Conservation (phyloP, 2,797 vertebrate species). For the Ptychobarbus kaznakovi region DNA sequence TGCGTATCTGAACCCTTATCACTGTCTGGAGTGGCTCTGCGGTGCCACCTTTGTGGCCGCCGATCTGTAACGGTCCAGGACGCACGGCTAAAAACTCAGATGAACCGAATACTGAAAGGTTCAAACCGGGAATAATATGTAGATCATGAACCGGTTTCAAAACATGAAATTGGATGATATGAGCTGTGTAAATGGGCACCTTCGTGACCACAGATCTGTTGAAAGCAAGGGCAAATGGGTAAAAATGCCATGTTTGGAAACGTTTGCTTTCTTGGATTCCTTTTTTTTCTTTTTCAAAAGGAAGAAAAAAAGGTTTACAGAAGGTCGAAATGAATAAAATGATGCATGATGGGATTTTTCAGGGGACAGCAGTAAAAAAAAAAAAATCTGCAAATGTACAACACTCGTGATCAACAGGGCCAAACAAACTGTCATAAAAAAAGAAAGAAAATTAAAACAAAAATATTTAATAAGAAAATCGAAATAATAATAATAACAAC, state of each 20-base stretch:
- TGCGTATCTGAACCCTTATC: slow-evolving; percentile 36
- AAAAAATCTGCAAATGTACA: neutral
- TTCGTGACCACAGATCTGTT: neutral
- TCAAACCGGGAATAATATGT: slow-evolving; percentile 3
- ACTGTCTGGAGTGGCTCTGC: slow-evolving; percentile 33
- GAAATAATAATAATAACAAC: neutral
- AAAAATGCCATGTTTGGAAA: neutral
- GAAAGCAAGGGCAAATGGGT: neutral
- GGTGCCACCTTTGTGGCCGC: slow-evolving; percentile 19
- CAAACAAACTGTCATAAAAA: too few species aligned
- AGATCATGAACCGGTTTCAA: neutral
- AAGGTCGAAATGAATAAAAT: neutral
- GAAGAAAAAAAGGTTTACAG: neutral
- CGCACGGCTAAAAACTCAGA: neutral
- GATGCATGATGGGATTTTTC: neutral
- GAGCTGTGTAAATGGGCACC: neutral
- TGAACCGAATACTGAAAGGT: neutral
- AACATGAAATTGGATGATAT: slow-evolving; percentile 21
- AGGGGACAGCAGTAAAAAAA: neutral
- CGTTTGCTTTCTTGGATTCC: too few species aligned
- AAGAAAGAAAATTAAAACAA: too few species aligned
- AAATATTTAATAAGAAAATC: too few species aligned
- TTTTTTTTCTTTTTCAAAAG: neutral
- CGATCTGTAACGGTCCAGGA: slow-evolving; percentile 66
- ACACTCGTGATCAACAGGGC: neutral